Percentiles rank a stretch among this genome's conserved stretches.
These are phyloP conservation scores for Cyclophora punctaria DNA, from an alignment of 2,888 invertebrate genomes.

Conservation along the genomic window DNA sequence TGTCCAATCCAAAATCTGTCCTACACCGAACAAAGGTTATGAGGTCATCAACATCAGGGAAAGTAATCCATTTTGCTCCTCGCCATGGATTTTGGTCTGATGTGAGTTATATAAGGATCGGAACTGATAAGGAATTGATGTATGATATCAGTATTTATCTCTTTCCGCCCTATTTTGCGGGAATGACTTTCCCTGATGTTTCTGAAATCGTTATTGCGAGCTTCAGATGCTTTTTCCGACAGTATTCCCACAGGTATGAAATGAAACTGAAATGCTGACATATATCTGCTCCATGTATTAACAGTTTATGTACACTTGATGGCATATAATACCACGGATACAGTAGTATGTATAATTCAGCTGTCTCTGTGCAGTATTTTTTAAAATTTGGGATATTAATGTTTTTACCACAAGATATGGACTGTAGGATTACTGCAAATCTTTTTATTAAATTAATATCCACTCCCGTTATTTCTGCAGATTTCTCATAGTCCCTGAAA, in stretches of 20 bases:
- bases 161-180: too few species aligned
- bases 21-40: too few species aligned
- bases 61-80: too few species aligned
- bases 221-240: conserved; percentile 1
- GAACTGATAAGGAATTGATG: too few species aligned
- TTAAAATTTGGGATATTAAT: conserved; percentile 1
- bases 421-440: conserved; percentile 1
- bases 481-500: conserved; percentile 7
- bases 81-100: too few species aligned
- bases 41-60: too few species aligned
- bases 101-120: too few species aligned
- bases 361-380: conserved; percentile 1
- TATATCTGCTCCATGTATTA: neutral
- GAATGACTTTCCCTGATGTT: conserved; percentile 1
- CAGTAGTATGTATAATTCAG: neutral
- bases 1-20: too few species aligned
- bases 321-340: neutral
- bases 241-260: neutral
- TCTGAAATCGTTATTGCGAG: conserved; percentile 1
- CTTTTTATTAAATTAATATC: conserved; percentile 1
- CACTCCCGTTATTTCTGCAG: conserved; percentile 4
- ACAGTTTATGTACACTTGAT: neutral
- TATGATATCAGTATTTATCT: too few species aligned
- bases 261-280: neutral
- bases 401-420: neutral